These are phyloP conservation scores for Berghia stephanieae DNA, from an alignment of 1,140 invertebrate genomes.

Conservation along the genomic window DNA sequence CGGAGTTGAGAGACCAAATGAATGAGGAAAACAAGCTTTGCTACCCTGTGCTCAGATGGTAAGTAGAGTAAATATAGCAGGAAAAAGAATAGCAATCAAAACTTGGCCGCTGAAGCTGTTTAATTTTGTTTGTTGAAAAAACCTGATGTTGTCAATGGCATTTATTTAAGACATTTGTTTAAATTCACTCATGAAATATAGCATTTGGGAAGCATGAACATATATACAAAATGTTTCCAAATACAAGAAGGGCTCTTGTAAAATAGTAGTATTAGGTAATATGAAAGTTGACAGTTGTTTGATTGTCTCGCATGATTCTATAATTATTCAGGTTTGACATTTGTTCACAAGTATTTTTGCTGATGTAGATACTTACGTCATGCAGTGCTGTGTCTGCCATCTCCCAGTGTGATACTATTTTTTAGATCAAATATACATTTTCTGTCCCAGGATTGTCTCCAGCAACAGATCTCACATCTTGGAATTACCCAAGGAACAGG, in stretches of 20 bases:
- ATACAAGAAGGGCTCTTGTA: too few species aligned
- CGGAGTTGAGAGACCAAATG: too few species aligned
- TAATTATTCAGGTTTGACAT: neutral
- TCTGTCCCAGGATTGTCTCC: conserved; percentile 53
- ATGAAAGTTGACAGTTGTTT: too few species aligned
- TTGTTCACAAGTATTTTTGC: neutral
- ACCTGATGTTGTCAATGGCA: too few species aligned
- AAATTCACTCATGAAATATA: too few species aligned
- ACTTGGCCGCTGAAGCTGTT: neutral
- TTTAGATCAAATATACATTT: neutral
- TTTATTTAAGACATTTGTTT: too few species aligned
- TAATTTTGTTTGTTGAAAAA: too few species aligned
- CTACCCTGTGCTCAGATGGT: conserved; percentile 60
- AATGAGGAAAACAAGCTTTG: conserved; percentile 40
- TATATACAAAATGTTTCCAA: too few species aligned
- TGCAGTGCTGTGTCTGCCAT: neutral
- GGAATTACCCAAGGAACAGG: conserved; percentile 49
- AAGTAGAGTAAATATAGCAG: neutral
- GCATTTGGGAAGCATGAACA: too few species aligned
- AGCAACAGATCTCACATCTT: conserved; percentile 63
- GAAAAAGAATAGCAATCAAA: neutral
- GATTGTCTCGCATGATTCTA: too few species aligned
- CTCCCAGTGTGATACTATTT: neutral
- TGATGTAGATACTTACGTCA: neutral
- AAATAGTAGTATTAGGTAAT: too few species aligned